A percentile compares a stretch with the other conserved stretches of the same genome.
These are phyloP conservation scores for Fragum sueziense DNA, from an alignment of 2,888 invertebrate genomes.

Conservation along the genomic window DNA sequence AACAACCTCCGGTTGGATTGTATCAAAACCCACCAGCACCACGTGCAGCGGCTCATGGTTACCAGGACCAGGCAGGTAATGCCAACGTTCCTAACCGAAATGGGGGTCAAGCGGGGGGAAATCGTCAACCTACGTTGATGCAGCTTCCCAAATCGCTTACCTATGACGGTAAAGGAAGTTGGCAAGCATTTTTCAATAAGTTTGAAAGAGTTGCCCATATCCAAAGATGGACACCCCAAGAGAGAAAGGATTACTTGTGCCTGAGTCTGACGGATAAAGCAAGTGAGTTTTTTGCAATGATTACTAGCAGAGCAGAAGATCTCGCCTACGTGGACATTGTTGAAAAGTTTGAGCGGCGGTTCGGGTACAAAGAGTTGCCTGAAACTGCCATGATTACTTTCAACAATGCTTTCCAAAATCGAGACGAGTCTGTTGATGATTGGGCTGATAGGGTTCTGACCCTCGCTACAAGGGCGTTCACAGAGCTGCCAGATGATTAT, in stretches of 20 bases:
- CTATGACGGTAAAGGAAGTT: constrained; percentile 21
- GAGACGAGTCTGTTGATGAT: constrained; percentile 21
- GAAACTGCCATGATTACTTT: constrained; percentile 23
- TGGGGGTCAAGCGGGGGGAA: background rate
- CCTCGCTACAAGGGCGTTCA: constrained; percentile 23
- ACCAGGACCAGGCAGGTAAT: background rate
- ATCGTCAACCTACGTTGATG: background rate
- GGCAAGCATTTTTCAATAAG: constrained; percentile 20
- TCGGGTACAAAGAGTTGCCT: constrained; percentile 18
- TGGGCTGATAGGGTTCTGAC: constrained; percentile 33
- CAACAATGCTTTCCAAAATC: constrained; percentile 1
- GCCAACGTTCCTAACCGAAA: background rate
- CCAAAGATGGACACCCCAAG: constrained; percentile 14
- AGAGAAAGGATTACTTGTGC: background rate
- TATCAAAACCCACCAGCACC: no score
- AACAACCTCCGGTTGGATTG: no score
- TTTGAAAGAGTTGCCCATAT: constrained; percentile 2
- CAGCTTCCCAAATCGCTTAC: background rate
- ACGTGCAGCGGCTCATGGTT: no score
- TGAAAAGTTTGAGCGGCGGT: constrained; percentile 17
- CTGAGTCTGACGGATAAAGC: constrained; percentile 7
- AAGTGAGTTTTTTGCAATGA: background rate
- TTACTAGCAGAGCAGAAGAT: background rate
- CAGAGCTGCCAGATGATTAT: constrained; percentile 29
- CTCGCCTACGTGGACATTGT: constrained; percentile 20